phyloP scores from a whole-genome alignment of 2,113 vertebrate genomes.

The Ictalurus furcatus region DNA sequence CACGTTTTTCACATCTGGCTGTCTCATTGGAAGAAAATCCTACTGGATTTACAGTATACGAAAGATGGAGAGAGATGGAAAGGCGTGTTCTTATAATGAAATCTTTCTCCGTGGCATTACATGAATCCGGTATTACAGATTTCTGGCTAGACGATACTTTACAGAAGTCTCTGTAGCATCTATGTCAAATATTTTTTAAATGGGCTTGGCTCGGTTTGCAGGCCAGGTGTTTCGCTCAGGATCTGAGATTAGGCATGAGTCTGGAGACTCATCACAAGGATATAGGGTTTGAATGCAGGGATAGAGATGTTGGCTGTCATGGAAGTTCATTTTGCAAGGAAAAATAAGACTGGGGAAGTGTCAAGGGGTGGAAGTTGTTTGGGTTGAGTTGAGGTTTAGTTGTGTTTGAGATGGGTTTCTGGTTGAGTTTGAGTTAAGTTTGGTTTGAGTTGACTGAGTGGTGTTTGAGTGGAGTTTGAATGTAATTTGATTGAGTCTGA shows the following conservation, averaged over 20 bases:
- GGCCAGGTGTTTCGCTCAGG: not conserved
- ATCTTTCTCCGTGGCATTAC: not conserved
- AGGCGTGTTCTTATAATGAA: not conserved
- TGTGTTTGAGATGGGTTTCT: not conserved
- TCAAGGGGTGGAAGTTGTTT: not conserved
- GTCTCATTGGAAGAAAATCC: slow-evolving; percentile 29
- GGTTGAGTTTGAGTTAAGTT: not conserved
- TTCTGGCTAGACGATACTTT: not conserved
- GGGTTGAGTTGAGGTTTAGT: not conserved
- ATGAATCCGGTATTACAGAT: not conserved
- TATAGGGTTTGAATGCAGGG: too few relatives aligned
- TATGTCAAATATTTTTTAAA: not conserved
- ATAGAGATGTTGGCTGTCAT: not conserved
- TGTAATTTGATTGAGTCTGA: not conserved
- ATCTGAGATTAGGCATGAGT: not conserved
- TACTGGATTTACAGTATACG: slow-evolving; percentile 25
- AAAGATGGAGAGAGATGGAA: not conserved
- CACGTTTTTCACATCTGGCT: slow-evolving; percentile 40
- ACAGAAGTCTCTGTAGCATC: not conserved
- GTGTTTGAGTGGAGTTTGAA: not conserved
- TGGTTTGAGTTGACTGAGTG: not conserved
- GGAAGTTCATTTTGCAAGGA: not conserved
- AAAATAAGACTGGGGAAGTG: not conserved
- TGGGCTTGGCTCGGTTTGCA: not conserved
- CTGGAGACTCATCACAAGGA: too few relatives aligned